Evolutionary conservation across 2,113 vertebrate genomes (phyloP).

Genomic region (Menura novaehollandiae): DNA sequence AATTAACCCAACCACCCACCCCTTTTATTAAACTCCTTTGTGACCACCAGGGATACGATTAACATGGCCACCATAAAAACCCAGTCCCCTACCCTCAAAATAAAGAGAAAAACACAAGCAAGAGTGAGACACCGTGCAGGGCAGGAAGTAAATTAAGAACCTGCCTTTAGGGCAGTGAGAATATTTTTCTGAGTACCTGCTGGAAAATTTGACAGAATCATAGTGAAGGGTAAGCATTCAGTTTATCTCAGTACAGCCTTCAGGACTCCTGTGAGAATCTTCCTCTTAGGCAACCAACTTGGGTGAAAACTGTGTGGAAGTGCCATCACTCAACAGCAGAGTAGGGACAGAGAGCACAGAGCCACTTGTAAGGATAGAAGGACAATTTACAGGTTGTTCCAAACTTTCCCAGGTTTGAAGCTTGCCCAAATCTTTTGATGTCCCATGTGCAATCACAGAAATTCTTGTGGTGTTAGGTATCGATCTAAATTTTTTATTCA

Average conservation of each 20-base stretch:
- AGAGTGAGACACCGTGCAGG: slow-evolving; percentile 17
- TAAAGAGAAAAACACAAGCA: slow-evolving; percentile 43
- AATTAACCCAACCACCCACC: slow-evolving; percentile 60
- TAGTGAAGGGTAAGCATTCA: background rate
- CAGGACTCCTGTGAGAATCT: background rate
- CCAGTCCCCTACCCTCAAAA: slow-evolving; percentile 35
- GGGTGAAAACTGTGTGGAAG: background rate
- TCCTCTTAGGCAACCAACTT: background rate
- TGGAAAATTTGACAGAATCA: slow-evolving; percentile 24
- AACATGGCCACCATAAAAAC: slow-evolving; percentile 59
- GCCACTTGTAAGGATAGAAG: background rate
- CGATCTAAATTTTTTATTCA: background rate
- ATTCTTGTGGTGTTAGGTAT: background rate
- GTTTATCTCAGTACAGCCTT: background rate
- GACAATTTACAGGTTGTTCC: background rate
- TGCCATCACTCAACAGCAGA: background rate
- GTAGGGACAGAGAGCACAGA: rapidly evolving
- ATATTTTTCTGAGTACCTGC: slow-evolving; percentile 4
- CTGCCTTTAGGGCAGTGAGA: slow-evolving; percentile 16
- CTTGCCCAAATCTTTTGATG: background rate
- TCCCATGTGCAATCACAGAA: background rate
- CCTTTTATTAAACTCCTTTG: slow-evolving; percentile 65
- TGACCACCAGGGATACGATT: slow-evolving; percentile 58
- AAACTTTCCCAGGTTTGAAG: background rate
- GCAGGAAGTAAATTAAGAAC: slow-evolving; percentile 65